Base-by-base conservation (phyloP, 2,888 invertebrate genomes). In the Arge pagana region DNA sequence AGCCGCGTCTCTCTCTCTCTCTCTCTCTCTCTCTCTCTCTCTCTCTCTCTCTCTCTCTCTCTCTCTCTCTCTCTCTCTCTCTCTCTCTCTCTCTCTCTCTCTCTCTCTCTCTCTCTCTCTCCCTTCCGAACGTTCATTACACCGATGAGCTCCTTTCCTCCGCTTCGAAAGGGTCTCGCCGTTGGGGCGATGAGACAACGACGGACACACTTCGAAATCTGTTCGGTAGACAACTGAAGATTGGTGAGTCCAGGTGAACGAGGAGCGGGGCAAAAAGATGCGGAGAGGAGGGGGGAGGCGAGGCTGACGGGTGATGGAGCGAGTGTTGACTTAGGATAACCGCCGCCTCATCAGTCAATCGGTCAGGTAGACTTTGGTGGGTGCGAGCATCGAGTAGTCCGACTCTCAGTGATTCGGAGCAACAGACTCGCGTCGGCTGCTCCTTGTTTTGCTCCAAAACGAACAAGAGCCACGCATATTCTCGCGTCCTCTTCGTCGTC, bases 241-340 rank as follows among this genome's bases (percentile, higher is more conserved):
- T 45, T 45, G 33, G 45, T 45, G 31, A 13, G 33, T 42, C 45
- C 45, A 45, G 45, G 45, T 45, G 45, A 24, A n/a, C n/a, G n/a
- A 56, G 54, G 49, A 53, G 57, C 45, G 31, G 42, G 35, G 40
- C 35, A 39, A 23, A 28, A 24, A 68, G 65, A 73, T 67, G 61
- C 42, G 55, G 28, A 53, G 61, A 73, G 11, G 16, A 62, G 66
- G 64, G 65, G 66, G 63, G 65, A 49, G 55, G 58, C 63, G 61
- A 62, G 68, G 70, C 67, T 64, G 62, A 62, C 62, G 66, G 54
- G 67, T 74, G 76, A 75, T 74, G 70, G 69, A 75, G 70, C 67
- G 71, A 72, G 73, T 74, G 74, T 75, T 75, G 74, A 76, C 74
- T 74, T 75, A 70, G 76, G 74, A 75, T 73, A 73, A 72, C 71